These are phyloP conservation scores for Chorisops tibialis DNA, from an alignment of 2,888 invertebrate species.

Conservation along the genomic window DNA sequence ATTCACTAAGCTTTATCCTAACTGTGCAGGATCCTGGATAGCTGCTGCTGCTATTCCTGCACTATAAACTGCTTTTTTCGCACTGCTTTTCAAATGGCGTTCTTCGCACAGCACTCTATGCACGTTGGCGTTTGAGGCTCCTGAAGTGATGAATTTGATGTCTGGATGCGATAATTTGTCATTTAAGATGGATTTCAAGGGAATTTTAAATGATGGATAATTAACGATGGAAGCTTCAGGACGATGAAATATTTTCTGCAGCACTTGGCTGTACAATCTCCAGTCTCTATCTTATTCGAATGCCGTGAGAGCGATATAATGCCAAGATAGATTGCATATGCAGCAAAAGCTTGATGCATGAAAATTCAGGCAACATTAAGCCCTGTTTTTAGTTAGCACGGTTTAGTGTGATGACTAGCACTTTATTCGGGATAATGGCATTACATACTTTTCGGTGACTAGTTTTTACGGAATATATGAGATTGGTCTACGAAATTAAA, in stretches of 20 bases:
- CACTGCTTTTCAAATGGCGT: not conserved
- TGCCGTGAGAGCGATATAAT: not conserved
- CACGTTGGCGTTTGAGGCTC: conserved; percentile 12
- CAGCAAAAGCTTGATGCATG: conserved; percentile 5
- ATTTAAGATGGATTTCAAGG: conserved; percentile 33
- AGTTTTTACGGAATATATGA: too few relatives aligned
- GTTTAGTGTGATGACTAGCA: too few relatives aligned
- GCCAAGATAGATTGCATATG: not conserved
- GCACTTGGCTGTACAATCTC: not conserved
- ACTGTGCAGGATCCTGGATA: not conserved
- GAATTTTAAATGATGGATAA: conserved; percentile 34
- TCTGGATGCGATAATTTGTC: conserved; percentile 33
- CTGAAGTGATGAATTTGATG: conserved; percentile 33
- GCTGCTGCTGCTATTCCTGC: not conserved
- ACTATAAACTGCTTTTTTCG: not conserved
- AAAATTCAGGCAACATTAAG: conserved; percentile 1
- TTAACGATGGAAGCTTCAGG: conserved; percentile 26
- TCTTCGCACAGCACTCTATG: too few relatives aligned
- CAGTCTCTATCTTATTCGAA: not conserved
- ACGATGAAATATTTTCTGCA: not conserved
- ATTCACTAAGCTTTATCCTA: not conserved
- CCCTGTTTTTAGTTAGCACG: too few relatives aligned
- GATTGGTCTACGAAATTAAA: too few relatives aligned
- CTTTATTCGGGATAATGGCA: too few relatives aligned
- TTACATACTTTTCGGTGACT: too few relatives aligned